Evolutionary conservation across 2,113 vertebrate species (phyloP), one percentile per base, ranked within the genome.

Genomic region (Galbula dea): DNA sequence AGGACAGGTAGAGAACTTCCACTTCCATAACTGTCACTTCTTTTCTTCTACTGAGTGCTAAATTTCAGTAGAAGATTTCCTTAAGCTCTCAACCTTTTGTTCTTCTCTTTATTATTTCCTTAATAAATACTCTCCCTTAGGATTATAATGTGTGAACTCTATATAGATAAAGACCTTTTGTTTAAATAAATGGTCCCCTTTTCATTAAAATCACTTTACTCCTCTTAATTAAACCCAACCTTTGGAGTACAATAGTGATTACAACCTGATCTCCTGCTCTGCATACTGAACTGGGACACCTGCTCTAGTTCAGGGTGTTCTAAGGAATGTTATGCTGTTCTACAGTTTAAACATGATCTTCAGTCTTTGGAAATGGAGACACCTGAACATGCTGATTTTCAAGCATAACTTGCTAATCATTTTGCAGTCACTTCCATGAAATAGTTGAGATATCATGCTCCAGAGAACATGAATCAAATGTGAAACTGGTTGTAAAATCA

Each of bases 221-320:
- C 48, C 72, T 90, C 22, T 92, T 95, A 95, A 95, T 94, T 95
- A 88, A 95, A 96, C 45, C 39, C 58, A 90, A 62, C 76, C 95
- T 94, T 93, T 89, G 43, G 48, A 91, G 49, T 96, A 66, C 58
- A 84, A 76, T 41, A 84, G 63, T 77, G 91, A 93, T 96, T 95
- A 83, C 55, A 76, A 68, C 74, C 62, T 34, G 41, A 76, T 88
- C 65, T 45, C 66, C 45, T 87, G 39, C 63, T 89, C 83, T 26
- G 20, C 63, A 90, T 90, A 68, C 37, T 75, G 65, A 93, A 77
- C 55, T 68, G 54, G 79, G 81, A 51, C 72, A 67, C 52, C 39
- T 89, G 49, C 58, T 91, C 29, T 71, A 58, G 36, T 62, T 92
- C n/a, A 62, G 66, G 43, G 63, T 37, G 26, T 30, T 86, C 15